phyloP scores from a whole-genome alignment of 1,140 invertebrate species.

The Piezodorus guildinii region DNA sequence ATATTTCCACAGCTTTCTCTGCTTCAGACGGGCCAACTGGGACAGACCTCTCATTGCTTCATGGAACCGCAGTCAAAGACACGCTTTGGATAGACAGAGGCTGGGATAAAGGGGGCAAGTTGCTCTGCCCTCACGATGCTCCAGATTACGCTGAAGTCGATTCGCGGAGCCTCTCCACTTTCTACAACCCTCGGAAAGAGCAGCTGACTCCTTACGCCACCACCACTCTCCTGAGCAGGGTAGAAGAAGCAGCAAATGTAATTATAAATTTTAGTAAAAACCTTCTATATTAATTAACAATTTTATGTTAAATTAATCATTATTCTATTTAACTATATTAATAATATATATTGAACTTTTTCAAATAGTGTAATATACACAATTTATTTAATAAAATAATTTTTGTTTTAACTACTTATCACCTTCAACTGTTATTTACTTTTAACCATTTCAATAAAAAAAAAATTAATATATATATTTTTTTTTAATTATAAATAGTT shows the following conservation, averaged over 20 bases:
- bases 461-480: no score
- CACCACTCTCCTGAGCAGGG: conserved; percentile 49
- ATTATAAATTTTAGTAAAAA: not conserved
- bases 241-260: conserved; percentile 21
- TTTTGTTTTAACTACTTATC: not conserved
- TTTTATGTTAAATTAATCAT: no score
- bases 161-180: conserved; percentile 58
- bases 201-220: conserved; percentile 73
- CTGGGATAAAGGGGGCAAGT: conserved; percentile 48
- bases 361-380: no score
- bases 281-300: no score
- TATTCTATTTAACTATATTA: no score
- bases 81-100: conserved; percentile 64
- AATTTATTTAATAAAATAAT: no score
- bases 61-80: conserved; percentile 43
- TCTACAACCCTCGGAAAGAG: conserved; percentile 57
- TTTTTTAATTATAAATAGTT: no score
- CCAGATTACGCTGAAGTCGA: conserved; percentile 70
- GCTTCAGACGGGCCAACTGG: conserved; percentile 26
- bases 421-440: no score
- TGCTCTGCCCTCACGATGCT: conserved; percentile 31
- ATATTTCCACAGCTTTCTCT: conserved; percentile 1
- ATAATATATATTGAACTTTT: no score
- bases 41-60: conserved; percentile 27
- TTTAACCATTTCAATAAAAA: no score